These are phyloP conservation scores for Megamerina dolium DNA, from an alignment of 2,888 invertebrate species.

Conservation along the genomic window DNA sequence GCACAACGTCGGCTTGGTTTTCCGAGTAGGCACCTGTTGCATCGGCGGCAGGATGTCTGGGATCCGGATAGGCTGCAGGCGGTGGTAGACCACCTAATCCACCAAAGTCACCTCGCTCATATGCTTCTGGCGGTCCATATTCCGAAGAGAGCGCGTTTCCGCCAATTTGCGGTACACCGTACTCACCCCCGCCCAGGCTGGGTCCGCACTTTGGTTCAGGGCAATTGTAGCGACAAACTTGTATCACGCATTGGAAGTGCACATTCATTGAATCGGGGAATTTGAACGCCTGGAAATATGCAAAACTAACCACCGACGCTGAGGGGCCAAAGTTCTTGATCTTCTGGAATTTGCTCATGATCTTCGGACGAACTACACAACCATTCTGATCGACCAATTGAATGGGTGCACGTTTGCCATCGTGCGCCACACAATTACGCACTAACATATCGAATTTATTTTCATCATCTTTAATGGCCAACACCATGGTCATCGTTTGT, in stretches of 20 bases:
- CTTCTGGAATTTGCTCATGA: slow-evolving; percentile 93
- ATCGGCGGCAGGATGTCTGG: slow-evolving; percentile 79
- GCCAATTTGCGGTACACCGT: slow-evolving; percentile 55
- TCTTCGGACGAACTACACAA: slow-evolving; percentile 88
- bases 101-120: slow-evolving; percentile 61
- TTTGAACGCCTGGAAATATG: slow-evolving; percentile 95
- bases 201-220: slow-evolving; percentile 84
- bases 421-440: slow-evolving; percentile 89
- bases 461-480: slow-evolving; percentile 92
- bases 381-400: slow-evolving; percentile 90
- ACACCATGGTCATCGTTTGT: slow-evolving; percentile 94
- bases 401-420: slow-evolving; percentile 88
- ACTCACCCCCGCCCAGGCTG: slow-evolving; percentile 58
- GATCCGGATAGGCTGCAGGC: slow-evolving; percentile 79
- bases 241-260: slow-evolving; percentile 94
- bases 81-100: slow-evolving; percentile 68
- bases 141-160: slow-evolving; percentile 59
- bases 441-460: slow-evolving; percentile 95
- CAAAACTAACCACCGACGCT: slow-evolving; percentile 89
- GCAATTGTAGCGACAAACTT: slow-evolving; percentile 89
- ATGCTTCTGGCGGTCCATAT: slow-evolving; percentile 56
- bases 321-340: slow-evolving; percentile 93
- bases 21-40: slow-evolving; percentile 78
- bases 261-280: slow-evolving; percentile 97
- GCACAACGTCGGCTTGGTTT: slow-evolving; percentile 72